Conservation (phyloP, 2,888 invertebrate species). For the Cerastoderma edule region DNA sequence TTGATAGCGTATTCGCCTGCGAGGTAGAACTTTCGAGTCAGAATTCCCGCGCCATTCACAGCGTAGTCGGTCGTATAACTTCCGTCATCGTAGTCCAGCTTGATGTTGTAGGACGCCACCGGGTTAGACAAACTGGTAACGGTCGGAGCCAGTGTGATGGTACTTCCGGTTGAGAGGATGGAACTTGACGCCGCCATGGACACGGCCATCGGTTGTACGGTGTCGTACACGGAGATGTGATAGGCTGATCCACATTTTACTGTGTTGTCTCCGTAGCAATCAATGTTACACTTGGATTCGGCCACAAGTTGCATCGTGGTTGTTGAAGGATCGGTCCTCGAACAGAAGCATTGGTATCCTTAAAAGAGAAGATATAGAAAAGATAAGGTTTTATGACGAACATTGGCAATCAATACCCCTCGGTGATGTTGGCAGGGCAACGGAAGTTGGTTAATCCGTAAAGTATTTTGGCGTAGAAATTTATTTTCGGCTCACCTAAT, state of each 20-base stretch:
- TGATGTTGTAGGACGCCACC: background rate
- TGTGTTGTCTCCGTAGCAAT: background rate
- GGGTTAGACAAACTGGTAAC: background rate
- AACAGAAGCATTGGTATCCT: constrained; percentile 21
- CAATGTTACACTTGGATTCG: constrained; percentile 1
- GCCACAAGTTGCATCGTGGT: background rate
- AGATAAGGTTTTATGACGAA: no score
- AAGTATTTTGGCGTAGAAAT: no score
- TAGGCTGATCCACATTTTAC: constrained; percentile 8
- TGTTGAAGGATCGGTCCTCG: background rate
- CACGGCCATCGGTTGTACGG: constrained; percentile 2
- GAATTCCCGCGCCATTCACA: background rate
- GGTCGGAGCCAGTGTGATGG: background rate
- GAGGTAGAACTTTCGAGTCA: constrained; percentile 8
- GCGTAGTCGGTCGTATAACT: background rate
- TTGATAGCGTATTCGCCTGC: constrained; percentile 12
- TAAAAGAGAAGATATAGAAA: background rate
- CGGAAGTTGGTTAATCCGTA: no score
- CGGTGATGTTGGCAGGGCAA: no score
- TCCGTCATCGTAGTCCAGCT: background rate
- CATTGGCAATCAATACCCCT: no score
- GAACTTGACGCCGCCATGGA: background rate
- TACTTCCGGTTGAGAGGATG: background rate
- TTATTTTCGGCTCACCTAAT: no score
- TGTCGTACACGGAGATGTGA: constrained; percentile 10